phyloP scores from a whole-genome alignment of 2,888 invertebrate species.

The Caenorhabditis japonica region DNA sequence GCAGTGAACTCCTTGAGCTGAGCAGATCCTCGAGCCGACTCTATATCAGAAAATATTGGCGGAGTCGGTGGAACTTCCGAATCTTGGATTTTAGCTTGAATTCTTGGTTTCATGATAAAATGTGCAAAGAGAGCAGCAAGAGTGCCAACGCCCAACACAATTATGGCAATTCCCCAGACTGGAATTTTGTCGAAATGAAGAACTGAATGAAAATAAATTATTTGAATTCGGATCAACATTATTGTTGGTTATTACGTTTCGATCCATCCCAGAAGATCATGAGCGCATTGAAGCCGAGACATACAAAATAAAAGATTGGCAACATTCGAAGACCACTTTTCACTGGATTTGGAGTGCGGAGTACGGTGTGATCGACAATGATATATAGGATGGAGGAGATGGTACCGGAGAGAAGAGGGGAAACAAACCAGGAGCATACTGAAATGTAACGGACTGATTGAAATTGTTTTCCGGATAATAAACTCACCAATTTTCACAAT shows the following conservation, averaged over 20 bases:
- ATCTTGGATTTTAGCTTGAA: constrained; percentile 62
- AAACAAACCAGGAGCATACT: constrained; percentile 95
- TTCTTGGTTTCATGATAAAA: constrained; percentile 67
- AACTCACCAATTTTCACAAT: constrained; percentile 84
- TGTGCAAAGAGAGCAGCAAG: constrained; percentile 78
- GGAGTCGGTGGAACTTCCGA: constrained; percentile 42
- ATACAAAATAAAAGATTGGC: constrained; percentile 92
- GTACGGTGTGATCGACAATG: constrained; percentile 86
- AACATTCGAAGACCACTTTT: constrained; percentile 86
- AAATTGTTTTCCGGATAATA: no score
- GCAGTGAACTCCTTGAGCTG: constrained; percentile 27
- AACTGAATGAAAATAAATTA: constrained; percentile 81
- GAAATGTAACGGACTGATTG: no score
- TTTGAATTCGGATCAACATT: not conserved
- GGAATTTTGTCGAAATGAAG: constrained; percentile 90
- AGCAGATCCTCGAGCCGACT: constrained; percentile 27
- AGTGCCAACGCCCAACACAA: constrained; percentile 83
- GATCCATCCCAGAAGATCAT: constrained; percentile 95
- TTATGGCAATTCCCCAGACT: constrained; percentile 82
- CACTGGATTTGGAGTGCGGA: constrained; percentile 64
- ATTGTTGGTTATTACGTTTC: constrained; percentile 26
- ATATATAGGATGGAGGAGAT: constrained; percentile 88
- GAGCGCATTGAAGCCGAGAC: constrained; percentile 90
- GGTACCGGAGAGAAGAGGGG: constrained; percentile 90
- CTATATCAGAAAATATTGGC: constrained; percentile 39